Evolutionary conservation across 2,797 vertebrate species (phyloP), one percentile per base, ranked within the genome.

Genomic region (Epinephelus malabaricus): DNA sequence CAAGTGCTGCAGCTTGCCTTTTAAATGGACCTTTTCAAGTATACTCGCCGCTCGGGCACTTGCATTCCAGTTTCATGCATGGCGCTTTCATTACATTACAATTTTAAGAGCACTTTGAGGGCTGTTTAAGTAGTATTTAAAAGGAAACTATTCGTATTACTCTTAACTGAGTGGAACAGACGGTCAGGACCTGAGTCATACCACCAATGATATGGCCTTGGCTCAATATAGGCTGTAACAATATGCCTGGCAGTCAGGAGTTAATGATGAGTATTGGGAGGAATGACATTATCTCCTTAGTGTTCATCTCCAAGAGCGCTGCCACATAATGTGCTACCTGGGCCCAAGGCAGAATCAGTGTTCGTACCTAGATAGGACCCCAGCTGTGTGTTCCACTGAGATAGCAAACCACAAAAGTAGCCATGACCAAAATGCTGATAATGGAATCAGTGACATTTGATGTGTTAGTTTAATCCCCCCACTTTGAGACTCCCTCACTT

Each of bases 291-390:
- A 96, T 92, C 93, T 96, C 84, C 76, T 91, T 84, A 81, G 86
- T 88, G 92, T 91, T 92, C 94, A 96, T 96, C 96, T 96, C 95
- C 94, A 79, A 82, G 86, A 92, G 81, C 60, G 73, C 86, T 93
- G 72, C 79, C 83, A 81, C 79, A 86, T 94, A 95, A 96, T 95
- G 95, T 95, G 92, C 92, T 96, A 94, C 91, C 76, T 93, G 84
- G 93, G 96, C 96, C 96, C 96, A 92, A 93, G 96, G 96, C 96
- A 94, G 93, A 95, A 96, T 95, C 91, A 87, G 86, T 96, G 95
- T 95, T 96, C 85, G 69, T 73, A 79, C 85, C 79, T 88, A 89
- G 96, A 95, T 95, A 95, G 95, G 95, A 95, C 94, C 90, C 96
- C 94, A 94, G 96, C 96, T 97, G 97, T 94, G 96, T 94, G 94